A percentile compares a stretch with the other conserved stretches of the same genome.
These are phyloP conservation scores for Toxotes chatareus DNA, from an alignment of 2,113 vertebrate species.

Conservation along the genomic window DNA sequence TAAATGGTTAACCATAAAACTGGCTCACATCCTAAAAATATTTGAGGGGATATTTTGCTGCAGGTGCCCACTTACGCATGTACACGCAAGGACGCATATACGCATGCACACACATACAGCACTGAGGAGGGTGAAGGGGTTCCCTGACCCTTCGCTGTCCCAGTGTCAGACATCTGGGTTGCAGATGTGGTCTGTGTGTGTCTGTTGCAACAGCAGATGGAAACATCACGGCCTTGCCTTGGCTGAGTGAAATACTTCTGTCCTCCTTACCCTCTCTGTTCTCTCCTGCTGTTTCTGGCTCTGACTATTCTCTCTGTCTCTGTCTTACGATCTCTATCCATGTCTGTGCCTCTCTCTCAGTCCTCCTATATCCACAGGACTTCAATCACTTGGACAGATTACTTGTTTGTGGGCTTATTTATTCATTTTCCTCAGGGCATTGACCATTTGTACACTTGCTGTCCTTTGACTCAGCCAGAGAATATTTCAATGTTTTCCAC, in stretches of 20 bases:
- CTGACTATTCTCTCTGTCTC: conserved; percentile 47
- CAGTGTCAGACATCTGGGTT: conserved; percentile 79
- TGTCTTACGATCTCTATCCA: conserved; percentile 11
- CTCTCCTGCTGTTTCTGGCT: conserved; percentile 57
- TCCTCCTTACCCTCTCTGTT: conserved; percentile 65
- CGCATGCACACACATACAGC: conserved; percentile 32
- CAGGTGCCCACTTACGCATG: conserved; percentile 39
- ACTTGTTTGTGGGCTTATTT: conserved; percentile 29
- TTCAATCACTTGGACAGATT: conserved; percentile 21
- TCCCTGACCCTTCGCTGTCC: conserved; percentile 85
- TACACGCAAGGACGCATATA: conserved; percentile 13
- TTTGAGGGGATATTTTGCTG: conserved; percentile 49
- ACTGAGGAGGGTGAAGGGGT: conserved; percentile 80
- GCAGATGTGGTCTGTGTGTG: conserved; percentile 81
- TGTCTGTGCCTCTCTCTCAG: background rate
- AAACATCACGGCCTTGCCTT: conserved; percentile 76
- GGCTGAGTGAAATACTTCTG: conserved; percentile 76
- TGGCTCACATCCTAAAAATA: conserved; percentile 36
- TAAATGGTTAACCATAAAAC: conserved; percentile 49
- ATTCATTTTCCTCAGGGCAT: conserved; percentile 5
- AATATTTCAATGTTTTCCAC: background rate
- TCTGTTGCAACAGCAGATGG: conserved; percentile 80
- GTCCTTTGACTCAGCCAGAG: background rate
- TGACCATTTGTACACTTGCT: conserved; percentile 16
- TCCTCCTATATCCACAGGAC: conserved; percentile 3